Evolutionary conservation across 1,140 invertebrate species (phyloP).

Genomic region (Anastrepha obliqua): DNA sequence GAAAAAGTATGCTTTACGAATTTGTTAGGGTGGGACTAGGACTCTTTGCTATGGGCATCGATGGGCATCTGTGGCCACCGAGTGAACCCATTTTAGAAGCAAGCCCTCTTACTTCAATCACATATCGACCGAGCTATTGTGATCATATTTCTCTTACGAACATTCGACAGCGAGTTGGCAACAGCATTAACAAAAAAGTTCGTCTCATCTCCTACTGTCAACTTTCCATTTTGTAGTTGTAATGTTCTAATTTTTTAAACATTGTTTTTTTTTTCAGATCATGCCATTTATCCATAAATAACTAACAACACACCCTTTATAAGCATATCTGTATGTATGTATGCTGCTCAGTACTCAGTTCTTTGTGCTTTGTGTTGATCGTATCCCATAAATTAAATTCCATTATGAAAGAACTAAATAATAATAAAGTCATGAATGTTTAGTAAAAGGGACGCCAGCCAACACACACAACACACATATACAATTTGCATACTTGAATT

Average conservation of each 20-base stretch:
- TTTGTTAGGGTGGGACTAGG: too few relatives aligned
- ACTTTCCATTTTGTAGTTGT: neutral
- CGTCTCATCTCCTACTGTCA: too few relatives aligned
- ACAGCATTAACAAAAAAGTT: too few relatives aligned
- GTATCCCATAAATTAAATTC: neutral
- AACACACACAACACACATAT: neutral
- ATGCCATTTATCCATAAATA: neutral
- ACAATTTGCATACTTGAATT: neutral
- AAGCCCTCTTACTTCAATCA: too few relatives aligned
- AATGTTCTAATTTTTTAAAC: neutral
- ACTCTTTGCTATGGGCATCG: too few relatives aligned
- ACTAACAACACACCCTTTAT: neutral
- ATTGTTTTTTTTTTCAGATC: too few relatives aligned
- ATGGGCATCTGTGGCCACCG: too few relatives aligned
- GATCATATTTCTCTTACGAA: too few relatives aligned
- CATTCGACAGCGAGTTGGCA: too few relatives aligned
- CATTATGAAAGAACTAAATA: neutral
- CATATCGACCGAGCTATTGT: too few relatives aligned
- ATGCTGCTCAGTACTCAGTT: neutral
- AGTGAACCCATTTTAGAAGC: too few relatives aligned
- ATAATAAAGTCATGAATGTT: constrained; percentile 38
- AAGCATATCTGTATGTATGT: neutral
- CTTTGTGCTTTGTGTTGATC: neutral
- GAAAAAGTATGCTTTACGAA: too few relatives aligned
- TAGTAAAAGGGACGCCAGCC: neutral